Conservation (phyloP, 2,888 invertebrate species). For the Arctia plantaginis region DNA sequence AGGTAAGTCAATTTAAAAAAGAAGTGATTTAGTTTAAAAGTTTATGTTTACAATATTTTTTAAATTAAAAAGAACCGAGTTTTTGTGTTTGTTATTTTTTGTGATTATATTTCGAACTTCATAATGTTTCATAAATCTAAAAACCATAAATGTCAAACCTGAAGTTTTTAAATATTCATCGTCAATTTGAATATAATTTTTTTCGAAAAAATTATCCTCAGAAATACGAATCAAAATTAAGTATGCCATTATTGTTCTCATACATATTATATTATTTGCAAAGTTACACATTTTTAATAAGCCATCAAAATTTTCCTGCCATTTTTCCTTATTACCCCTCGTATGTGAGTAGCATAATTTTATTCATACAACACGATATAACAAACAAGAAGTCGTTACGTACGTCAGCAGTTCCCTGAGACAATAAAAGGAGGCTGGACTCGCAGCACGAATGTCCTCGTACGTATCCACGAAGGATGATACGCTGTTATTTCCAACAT, state of each 20-base stretch:
- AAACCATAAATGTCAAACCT: neutral
- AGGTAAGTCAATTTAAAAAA: slow-evolving; percentile 1
- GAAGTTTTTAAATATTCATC: neutral
- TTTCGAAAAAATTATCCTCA: neutral
- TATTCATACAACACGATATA: slow-evolving; percentile 72
- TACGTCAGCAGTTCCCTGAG: slow-evolving; percentile 77
- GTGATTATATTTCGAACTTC: neutral
- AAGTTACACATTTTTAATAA: slow-evolving; percentile 46
- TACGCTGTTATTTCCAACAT: slow-evolving; percentile 87
- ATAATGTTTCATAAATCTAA: neutral
- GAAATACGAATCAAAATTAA: neutral
- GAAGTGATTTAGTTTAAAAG: neutral
- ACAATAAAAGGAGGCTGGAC: slow-evolving; percentile 83
- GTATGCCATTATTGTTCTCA: neutral
- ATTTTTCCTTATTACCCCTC: slow-evolving; percentile 67
- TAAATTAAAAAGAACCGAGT: neutral
- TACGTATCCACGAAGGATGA: slow-evolving; percentile 80
- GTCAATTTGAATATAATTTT: neutral
- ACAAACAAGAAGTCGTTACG: slow-evolving; percentile 72
- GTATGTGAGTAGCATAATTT: slow-evolving; percentile 66
- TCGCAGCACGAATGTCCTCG: slow-evolving; percentile 79
- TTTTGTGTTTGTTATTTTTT: neutral
- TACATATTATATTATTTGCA: slow-evolving; percentile 18
- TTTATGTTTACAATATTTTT: neutral
- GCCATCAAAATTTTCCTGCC: slow-evolving; percentile 49